phyloP scores from a whole-genome alignment of 2,888 invertebrate species.

The Hirtodrosophila histrioides region DNA sequence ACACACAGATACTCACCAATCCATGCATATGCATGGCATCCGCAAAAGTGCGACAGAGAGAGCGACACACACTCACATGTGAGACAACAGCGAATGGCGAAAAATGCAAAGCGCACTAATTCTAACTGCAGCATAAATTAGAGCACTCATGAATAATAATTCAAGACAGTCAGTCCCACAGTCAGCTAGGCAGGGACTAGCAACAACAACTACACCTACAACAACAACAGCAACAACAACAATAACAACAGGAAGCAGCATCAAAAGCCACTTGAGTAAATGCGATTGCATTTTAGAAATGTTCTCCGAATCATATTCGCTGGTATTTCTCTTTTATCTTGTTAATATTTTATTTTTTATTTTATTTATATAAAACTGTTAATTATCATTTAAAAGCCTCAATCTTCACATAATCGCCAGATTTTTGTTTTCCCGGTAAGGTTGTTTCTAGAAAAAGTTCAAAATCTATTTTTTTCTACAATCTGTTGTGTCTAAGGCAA shows the following conservation, averaged over 20 bases:
- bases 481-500: too few species aligned
- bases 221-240: slow-evolving; percentile 17
- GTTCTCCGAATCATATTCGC: slow-evolving; percentile 32
- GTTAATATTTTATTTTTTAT: too few species aligned
- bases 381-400: too few species aligned
- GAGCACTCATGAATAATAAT: slow-evolving; percentile 77
- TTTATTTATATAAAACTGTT: too few species aligned
- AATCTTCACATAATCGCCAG: too few species aligned
- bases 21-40: slow-evolving; percentile 18
- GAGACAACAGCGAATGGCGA: slow-evolving; percentile 41
- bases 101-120: slow-evolving; percentile 76
- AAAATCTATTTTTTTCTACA: too few species aligned
- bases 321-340: slow-evolving; percentile 4
- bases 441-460: too few species aligned
- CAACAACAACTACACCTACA: slow-evolving; percentile 4
- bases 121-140: slow-evolving; percentile 79
- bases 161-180: slow-evolving; percentile 63
- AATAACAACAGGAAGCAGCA: slow-evolving; percentile 29
- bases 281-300: slow-evolving; percentile 32
- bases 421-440: too few species aligned
- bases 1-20: slow-evolving; percentile 17
- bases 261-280: slow-evolving; percentile 70
- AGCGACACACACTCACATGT: slow-evolving; percentile 9
- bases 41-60: slow-evolving; percentile 23
- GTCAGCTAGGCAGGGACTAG: slow-evolving; percentile 20